Evolutionary conservation across 2,113 vertebrate genomes (phyloP), one percentile per base, ranked within the genome.

Genomic region (Corythornis cristatus): DNA sequence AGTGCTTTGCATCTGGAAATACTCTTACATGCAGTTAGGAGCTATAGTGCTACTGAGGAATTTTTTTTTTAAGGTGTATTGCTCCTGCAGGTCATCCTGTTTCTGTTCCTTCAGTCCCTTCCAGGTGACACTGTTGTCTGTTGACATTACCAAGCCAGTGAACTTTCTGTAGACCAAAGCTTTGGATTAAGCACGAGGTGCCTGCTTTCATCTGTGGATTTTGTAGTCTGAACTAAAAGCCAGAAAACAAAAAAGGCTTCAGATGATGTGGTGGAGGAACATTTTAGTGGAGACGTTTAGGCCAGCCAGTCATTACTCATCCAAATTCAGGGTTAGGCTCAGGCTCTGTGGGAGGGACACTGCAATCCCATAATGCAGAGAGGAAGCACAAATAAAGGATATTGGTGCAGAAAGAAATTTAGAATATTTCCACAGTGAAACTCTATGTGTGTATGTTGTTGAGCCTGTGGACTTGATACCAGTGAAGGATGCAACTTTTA

Each of bases 271-370:
- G 51, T 77, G 48, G n/a, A 80, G 61, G n/a, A 89, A 43, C n/a
- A n/a, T 86, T 89, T 94, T 58, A 74, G 56, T 77, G 87, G 71
- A 95, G 82, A 56, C 6, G 2, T 79, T 94, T 93, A 92, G 48
- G 72, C 72, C n/a, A 92, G 75, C 51, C 43, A 67, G 87, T 91
- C 56, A 80, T 93, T 91, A 87, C 45, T 89, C 89, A 93, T 87
- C 82, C 89, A 93, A 72, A 93, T 86, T 48, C 50, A 43, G 68
- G 88, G 64, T 65, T 90, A 67, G 15, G 5, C 53, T 77, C 60
- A 66, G 33, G 40, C 54, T 5, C 4, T 19, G 79, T 85, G 54
- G 75, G 84, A 83, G 46, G 57, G 43, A 77, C 40, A 2, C 13
- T 40, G 37, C 67, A 67, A 26, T 74, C 53, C 5, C 14, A 2